Percentiles rank a stretch among this genome's conserved stretches.
Conservation (phyloP, 2,113 vertebrate genomes). For the Megaceryle torquata region DNA sequence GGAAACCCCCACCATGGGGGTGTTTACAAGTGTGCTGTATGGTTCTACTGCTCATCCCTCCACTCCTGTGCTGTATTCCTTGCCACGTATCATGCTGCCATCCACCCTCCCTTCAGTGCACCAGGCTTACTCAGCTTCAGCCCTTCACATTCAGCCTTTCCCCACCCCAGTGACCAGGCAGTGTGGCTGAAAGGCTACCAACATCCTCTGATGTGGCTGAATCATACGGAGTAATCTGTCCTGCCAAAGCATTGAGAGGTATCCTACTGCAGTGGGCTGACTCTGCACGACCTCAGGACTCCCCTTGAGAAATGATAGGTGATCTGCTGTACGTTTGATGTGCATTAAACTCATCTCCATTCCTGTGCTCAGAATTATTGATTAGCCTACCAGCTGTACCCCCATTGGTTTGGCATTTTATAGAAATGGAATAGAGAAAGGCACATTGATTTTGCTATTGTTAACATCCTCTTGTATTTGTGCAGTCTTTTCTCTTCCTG, state of each 20-base stretch:
- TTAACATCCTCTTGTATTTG: constrained; percentile 33
- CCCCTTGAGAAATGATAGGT: neutral
- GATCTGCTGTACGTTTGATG: neutral
- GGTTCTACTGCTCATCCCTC: neutral
- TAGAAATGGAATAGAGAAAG: neutral
- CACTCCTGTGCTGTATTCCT: neutral
- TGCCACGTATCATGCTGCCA: neutral
- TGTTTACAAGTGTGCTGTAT: neutral
- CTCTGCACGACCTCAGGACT: neutral
- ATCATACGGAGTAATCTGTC: neutral
- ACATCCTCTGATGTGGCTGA: neutral
- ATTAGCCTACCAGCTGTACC: neutral
- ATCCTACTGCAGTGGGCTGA: neutral
- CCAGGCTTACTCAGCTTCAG: neutral
- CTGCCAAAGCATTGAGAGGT: neutral
- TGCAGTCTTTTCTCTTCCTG: neutral
- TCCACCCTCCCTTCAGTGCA: neutral
- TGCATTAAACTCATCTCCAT: neutral
- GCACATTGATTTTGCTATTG: constrained; percentile 27
- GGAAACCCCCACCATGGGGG: neutral
- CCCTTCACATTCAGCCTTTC: neutral
- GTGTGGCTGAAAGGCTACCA: neutral
- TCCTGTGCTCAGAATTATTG: constrained; percentile 19
- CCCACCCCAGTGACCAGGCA: neutral
- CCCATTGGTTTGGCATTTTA: neutral